Evolutionary conservation across 2,888 invertebrate genomes (phyloP).

Genomic region (Pterobdella sp.): DNA sequence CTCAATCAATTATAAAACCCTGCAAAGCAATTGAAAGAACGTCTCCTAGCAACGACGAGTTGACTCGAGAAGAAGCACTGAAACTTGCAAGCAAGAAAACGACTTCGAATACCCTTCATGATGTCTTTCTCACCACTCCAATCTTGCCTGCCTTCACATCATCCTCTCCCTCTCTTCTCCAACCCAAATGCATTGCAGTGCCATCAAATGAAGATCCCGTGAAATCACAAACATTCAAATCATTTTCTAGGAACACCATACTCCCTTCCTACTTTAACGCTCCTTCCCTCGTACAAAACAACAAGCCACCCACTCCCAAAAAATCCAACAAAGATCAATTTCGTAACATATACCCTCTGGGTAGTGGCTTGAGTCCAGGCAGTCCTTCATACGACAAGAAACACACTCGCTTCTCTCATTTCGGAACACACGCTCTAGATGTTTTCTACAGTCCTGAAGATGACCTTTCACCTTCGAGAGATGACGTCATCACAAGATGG

Average conservation of each 20-base stretch:
- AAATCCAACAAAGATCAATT: conserved; percentile 10
- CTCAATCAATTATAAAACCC: no score
- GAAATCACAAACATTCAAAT: background rate
- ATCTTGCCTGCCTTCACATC: background rate
- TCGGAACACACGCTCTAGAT: conserved; percentile 39
- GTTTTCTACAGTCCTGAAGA: conserved; percentile 39
- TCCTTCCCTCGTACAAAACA: background rate
- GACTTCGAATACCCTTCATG: conserved; percentile 9
- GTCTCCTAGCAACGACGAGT: conserved; percentile 12
- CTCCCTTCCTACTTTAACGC: no score
- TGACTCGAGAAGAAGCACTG: conserved; percentile 22
- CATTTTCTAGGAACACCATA: background rate
- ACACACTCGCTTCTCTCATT: conserved; percentile 37
- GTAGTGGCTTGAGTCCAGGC: conserved; percentile 35
- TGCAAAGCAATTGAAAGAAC: background rate
- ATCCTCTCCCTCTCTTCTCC: background rate
- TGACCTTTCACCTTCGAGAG: background rate
- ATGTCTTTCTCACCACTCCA: background rate
- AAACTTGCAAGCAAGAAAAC: conserved; percentile 9
- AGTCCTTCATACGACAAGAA: conserved; percentile 37
- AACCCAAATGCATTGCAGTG: background rate
- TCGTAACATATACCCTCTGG: background rate
- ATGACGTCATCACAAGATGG: background rate
- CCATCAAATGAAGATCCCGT: background rate
- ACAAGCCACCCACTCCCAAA: conserved; percentile 9